phyloP scores from a whole-genome alignment of 2,888 invertebrate genomes.

The Drosophila anomalipes region DNA sequence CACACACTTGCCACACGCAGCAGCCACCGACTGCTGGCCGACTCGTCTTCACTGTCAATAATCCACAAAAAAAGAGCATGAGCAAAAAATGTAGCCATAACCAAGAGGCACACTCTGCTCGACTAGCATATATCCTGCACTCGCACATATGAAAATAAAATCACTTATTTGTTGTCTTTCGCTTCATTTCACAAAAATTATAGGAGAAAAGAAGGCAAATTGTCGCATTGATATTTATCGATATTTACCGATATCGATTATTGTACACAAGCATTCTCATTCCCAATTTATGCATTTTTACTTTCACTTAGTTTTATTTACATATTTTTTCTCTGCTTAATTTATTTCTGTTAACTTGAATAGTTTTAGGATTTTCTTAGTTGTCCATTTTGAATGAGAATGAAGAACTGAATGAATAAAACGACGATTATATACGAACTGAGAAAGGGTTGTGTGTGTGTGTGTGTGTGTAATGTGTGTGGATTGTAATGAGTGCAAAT shows the following conservation, averaged over 20 bases:
- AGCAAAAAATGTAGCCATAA: conserved; percentile 10
- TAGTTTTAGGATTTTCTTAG: no score
- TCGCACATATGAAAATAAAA: neutral
- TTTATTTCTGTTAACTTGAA: neutral
- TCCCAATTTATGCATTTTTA: no score
- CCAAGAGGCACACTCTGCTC: no score
- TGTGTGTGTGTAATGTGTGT: no score
- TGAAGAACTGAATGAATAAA: conserved; percentile 32
- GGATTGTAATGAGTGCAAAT: no score
- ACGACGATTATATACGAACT: conserved; percentile 2
- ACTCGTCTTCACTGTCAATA: conserved; percentile 58
- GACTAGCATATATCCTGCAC: conserved; percentile 1
- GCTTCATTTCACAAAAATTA: neutral
- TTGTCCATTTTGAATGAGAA: neutral
- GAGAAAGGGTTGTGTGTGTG: no score
- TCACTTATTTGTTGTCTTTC: neutral
- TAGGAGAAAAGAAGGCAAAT: neutral
- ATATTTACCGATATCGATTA: neutral
- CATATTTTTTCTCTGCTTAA: no score
- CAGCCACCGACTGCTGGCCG: conserved; percentile 18
- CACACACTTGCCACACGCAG: conserved; percentile 16
- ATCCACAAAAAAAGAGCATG: conserved; percentile 67
- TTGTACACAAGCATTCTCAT: no score
- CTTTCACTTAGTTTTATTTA: no score
- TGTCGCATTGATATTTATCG: neutral